phyloP scores from a whole-genome alignment of 2,113 vertebrate species.

The Otolemur garnettii region DNA sequence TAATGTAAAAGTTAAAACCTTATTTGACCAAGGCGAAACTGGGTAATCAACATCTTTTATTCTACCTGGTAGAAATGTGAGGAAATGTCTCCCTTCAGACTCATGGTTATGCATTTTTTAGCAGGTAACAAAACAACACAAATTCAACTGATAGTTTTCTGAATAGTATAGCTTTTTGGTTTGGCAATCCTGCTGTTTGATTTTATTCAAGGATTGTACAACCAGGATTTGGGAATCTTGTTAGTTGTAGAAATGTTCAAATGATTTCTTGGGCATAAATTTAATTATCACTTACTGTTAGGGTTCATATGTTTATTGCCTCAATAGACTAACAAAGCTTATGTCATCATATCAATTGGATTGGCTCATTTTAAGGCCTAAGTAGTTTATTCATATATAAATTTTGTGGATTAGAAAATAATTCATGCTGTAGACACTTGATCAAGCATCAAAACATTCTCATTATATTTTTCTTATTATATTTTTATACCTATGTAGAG shows the following conservation, averaged over 20 bases:
- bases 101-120: not conserved
- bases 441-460: not conserved
- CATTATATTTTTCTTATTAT: not conserved
- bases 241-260: not conserved
- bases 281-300: not conserved
- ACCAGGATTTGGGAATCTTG: not conserved
- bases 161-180: not conserved
- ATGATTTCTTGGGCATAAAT: not conserved
- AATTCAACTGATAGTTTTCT: not conserved
- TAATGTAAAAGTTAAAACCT: constrained; percentile 49
- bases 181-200: not conserved
- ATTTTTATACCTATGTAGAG: not conserved
- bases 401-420: not conserved
- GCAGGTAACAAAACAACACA: not conserved
- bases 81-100: not conserved
- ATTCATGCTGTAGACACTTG: not conserved
- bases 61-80: not conserved
- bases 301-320: not conserved
- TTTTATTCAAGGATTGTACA: not conserved
- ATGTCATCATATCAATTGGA: not conserved
- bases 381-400: not conserved
- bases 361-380: not conserved
- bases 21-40: constrained; percentile 34
- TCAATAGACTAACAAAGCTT: not conserved
- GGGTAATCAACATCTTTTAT: constrained; percentile 20